Percentiles rank a stretch among this genome's conserved stretches.
These are phyloP conservation scores for Collichthys lucidus DNA, from an alignment of 2,113 vertebrate genomes.

Conservation along the genomic window DNA sequence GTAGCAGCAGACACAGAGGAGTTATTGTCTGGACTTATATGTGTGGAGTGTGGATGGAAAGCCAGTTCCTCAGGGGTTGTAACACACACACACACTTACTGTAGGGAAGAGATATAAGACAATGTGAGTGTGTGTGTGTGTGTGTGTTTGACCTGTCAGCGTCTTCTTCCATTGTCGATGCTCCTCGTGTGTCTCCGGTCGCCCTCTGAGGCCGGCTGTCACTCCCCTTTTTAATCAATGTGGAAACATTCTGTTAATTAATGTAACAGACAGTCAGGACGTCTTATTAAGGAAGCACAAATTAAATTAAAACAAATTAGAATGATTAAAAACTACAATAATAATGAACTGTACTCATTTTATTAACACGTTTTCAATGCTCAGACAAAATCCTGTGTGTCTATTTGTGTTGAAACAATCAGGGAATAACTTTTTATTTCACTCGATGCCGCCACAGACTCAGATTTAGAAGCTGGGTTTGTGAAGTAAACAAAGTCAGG, in stretches of 20 bases:
- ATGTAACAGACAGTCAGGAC: background rate
- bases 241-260: slow-evolving; percentile 4
- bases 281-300: background rate
- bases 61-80: slow-evolving; percentile 23
- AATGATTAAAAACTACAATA: background rate
- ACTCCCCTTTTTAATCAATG: slow-evolving; percentile 14
- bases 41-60: slow-evolving; percentile 25
- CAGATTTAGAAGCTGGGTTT: no score
- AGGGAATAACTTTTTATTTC: no score
- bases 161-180: background rate
- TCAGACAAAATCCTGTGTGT: no score
- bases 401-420: no score
- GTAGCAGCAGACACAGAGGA: slow-evolving; percentile 10
- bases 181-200: background rate
- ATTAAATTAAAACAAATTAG: no score
- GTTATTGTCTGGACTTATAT: slow-evolving; percentile 44
- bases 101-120: background rate
- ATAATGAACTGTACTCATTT: background rate
- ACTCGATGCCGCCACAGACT: no score
- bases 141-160: slow-evolving; percentile 1
- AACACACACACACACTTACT: slow-evolving; percentile 7
- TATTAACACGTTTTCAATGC: no score
- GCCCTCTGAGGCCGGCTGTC: background rate
- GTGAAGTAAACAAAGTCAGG: no score
- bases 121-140: background rate